Base-by-base conservation (phyloP, 1,140 invertebrate genomes). In the Chlorops oryzae region DNA sequence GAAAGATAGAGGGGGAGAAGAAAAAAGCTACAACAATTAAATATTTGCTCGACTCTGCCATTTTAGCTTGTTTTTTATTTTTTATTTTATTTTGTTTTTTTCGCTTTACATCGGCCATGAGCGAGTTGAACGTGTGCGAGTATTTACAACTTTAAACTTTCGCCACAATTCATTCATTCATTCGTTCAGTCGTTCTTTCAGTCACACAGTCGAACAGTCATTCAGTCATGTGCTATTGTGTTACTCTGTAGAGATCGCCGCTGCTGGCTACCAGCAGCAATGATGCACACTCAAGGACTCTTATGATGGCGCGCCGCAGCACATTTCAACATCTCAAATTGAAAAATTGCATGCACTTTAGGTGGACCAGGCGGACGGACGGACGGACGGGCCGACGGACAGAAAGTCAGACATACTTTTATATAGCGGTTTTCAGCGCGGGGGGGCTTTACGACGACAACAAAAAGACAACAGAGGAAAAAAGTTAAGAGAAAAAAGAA, bases 321-420 rank as follows among this genome's bases (percentile, higher is more conserved):
- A n/a, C n/a, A n/a, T n/a, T n/a, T n/a, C n/a, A n/a, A n/a, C n/a
- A 61, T 58, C 58, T 64, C 59, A 64, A 67, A 67, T 67, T 67
- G 64, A 67, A 67, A 67, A 67, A 67, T 67, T 67, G 67, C 67
- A 67, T 67, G 59, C 64, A 67, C 64, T 67, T 67, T 67, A 67
- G 64, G 64, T 67, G 59, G 52, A 51, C 12, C 12, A 17, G 15
- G 6, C 15, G 35, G 3, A 41, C 15, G 13, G 17, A 4, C 39
- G 3, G 17, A 41, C 22, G 20, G 40, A 42, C 40, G 15, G 20
- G 3, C 15, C 6, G 40, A 18, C 13, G 21, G 40, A n/a, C n/a
- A n/a, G n/a, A n/a, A n/a, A n/a, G n/a, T n/a, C n/a, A n/a, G n/a
- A n/a, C n/a, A n/a, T n/a, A n/a, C n/a, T n/a, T n/a, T n/a, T n/a